Conservation (phyloP, 2,888 invertebrate species). For the Cataglyphis altisquamis region DNA sequence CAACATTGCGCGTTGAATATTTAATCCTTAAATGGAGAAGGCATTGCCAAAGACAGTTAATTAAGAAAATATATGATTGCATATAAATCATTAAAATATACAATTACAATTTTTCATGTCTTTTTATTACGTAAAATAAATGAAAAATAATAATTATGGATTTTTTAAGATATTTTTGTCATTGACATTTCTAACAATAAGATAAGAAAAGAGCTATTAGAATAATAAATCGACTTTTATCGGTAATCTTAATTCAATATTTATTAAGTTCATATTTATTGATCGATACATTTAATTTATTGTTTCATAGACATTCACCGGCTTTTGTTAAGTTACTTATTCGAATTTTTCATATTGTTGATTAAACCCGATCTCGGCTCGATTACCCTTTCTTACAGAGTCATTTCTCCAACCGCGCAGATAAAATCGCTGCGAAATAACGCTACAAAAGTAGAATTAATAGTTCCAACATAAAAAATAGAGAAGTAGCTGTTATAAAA, state of each 20-base stretch:
- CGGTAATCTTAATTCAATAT: background rate
- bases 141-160: background rate
- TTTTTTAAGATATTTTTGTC: background rate
- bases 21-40: background rate
- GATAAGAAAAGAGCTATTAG: background rate
- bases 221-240: background rate
- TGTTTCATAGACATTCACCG: background rate
- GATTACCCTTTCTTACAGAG: background rate
- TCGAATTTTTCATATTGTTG: slow-evolving; percentile 6
- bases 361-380: slow-evolving; percentile 6
- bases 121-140: background rate
- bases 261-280: slow-evolving; percentile 6
- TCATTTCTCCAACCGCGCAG: background rate
- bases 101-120: background rate
- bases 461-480: slow-evolving; percentile 21
- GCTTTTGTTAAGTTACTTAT: background rate
- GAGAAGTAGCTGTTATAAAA: slow-evolving; percentile 31
- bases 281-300: background rate
- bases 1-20: slow-evolving; percentile 25
- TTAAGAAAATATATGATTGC: background rate
- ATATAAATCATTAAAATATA: background rate
- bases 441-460: slow-evolving; percentile 27
- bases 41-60: background rate
- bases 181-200: background rate
- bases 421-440: background rate